A percentile compares a stretch with the other conserved stretches of the same genome.
Conservation (phyloP, 2,888 invertebrate genomes). For the Tupiocoris notatus region DNA sequence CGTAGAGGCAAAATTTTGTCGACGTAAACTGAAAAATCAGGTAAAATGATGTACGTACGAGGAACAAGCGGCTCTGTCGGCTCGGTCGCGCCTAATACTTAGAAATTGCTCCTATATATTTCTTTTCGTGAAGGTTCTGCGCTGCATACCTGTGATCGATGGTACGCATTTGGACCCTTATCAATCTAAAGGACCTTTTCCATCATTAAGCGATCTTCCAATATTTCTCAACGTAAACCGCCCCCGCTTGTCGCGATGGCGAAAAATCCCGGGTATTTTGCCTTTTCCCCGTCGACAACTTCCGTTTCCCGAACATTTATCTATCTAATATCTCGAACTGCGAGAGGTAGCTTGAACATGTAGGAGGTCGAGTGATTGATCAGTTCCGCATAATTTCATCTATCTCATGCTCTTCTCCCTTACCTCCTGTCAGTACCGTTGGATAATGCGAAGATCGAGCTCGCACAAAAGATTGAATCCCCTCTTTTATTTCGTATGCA, state of each 20-base stretch:
- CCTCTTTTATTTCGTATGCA: no score
- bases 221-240: slow-evolving; percentile 16
- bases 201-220: slow-evolving; percentile 27
- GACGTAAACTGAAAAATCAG: no score
- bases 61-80: no score
- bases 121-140: background rate
- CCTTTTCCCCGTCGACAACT: no score
- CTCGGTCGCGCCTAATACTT: background rate
- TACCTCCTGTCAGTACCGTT: background rate
- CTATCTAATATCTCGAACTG: slow-evolving; percentile 11
- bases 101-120: slow-evolving; percentile 2
- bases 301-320: slow-evolving; percentile 26
- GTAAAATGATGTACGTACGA: no score
- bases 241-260: no score
- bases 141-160: slow-evolving; percentile 5
- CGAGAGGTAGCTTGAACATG: no score
- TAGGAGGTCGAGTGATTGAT: slow-evolving; percentile 33
- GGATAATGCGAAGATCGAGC: no score
- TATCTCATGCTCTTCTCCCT: background rate
- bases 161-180: slow-evolving; percentile 24
- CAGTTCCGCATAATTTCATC: slow-evolving; percentile 35
- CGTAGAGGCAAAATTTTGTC: no score
- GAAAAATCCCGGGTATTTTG: no score
- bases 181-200: slow-evolving; percentile 20
- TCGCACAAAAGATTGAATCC: no score